Percentiles rank a stretch among this genome's conserved stretches.
Evolutionary conservation across 2,888 invertebrate genomes (phyloP).

Genomic region (Drosophila peninsularis): DNA sequence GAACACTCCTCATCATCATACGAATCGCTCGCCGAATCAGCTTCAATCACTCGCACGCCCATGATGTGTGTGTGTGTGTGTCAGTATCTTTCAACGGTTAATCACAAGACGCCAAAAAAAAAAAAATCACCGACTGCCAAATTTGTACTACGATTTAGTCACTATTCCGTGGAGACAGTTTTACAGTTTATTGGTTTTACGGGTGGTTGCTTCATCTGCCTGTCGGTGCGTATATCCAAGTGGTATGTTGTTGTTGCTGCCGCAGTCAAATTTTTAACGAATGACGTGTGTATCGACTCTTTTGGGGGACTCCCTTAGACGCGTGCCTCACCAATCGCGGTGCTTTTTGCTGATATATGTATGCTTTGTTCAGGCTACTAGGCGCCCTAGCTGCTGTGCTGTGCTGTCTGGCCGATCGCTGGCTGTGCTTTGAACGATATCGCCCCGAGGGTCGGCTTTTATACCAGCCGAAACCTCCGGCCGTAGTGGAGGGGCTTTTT

Average conservation of each 20-base stretch:
- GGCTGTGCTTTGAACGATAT: constrained; percentile 53
- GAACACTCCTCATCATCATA: constrained; percentile 71
- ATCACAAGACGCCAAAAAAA: constrained; percentile 34
- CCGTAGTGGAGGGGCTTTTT: constrained; percentile 58
- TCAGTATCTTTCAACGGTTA: constrained; percentile 53
- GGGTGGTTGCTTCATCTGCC: constrained; percentile 30
- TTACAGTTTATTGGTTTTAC: constrained; percentile 9
- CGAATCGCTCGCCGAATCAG: constrained; percentile 76
- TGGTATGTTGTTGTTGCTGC: constrained; percentile 23
- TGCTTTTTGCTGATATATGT: constrained; percentile 27
- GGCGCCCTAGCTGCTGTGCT: constrained; percentile 7
- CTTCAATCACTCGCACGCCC: constrained; percentile 75
- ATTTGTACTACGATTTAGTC: constrained; percentile 31
- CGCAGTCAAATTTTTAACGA: constrained; percentile 20
- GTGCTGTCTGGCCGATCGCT: constrained; percentile 29
- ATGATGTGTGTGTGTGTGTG: constrained; percentile 48
- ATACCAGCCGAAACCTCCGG: constrained; percentile 44
- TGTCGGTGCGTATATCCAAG: constrained; percentile 48
- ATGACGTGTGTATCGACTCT: constrained; percentile 30
- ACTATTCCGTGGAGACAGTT: constrained; percentile 17
- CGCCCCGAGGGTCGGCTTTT: constrained; percentile 48
- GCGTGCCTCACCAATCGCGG: constrained; percentile 17
- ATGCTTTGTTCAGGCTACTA: neutral
- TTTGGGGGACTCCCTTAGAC: constrained; percentile 53
- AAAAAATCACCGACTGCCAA: constrained; percentile 58